Conservation (phyloP, 2,888 invertebrate genomes). For the Volucella inanis region DNA sequence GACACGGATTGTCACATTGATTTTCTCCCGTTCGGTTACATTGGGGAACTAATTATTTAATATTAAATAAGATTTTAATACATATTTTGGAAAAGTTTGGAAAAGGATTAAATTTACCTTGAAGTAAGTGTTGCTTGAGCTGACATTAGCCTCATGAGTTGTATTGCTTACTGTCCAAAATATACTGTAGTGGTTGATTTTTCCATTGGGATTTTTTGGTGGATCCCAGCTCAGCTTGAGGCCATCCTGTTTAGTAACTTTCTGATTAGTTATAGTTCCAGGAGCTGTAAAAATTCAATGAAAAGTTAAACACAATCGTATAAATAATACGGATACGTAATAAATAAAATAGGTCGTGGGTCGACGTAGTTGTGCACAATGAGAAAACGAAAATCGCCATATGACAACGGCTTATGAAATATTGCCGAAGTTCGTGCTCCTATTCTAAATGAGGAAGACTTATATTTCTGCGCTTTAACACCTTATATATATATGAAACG, state of each 20-base stretch:
- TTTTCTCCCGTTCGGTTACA: constrained; percentile 81
- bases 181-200: constrained; percentile 81
- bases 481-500: too few relatives aligned
- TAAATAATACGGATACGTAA: too few relatives aligned
- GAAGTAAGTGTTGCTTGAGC: constrained; percentile 76
- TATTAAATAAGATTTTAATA: neutral
- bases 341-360: too few relatives aligned
- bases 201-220: constrained; percentile 81
- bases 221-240: constrained; percentile 82
- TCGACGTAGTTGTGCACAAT: too few relatives aligned
- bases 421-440: too few relatives aligned
- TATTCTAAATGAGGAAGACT: too few relatives aligned
- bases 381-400: too few relatives aligned
- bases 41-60: constrained; percentile 81
- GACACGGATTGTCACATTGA: constrained; percentile 82
- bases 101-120: constrained; percentile 75
- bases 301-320: neutral
- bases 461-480: too few relatives aligned
- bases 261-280: constrained; percentile 81
- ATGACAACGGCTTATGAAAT: too few relatives aligned
- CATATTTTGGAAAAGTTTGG: neutral
- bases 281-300: constrained; percentile 78
- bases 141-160: constrained; percentile 80
- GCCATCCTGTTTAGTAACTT: constrained; percentile 80
- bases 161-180: constrained; percentile 81